Conservation (phyloP, 92 coral and sea anemone genomes). For the Scolanthus callimorphus region DNA sequence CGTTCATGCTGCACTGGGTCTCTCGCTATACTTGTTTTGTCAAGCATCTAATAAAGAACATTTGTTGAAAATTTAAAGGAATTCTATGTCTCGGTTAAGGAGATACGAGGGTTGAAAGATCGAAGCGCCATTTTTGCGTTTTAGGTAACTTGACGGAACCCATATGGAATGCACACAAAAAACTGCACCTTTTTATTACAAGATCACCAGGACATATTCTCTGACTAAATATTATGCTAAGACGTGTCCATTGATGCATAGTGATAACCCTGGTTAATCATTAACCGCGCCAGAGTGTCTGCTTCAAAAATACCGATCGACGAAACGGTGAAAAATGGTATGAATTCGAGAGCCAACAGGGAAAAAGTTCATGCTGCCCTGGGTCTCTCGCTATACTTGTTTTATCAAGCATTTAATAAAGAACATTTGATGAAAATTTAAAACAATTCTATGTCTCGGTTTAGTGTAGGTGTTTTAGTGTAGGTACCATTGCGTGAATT, state of each 20-base stretch:
- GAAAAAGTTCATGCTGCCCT: neutral
- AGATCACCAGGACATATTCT: neutral
- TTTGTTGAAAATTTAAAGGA: neutral
- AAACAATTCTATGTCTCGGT: neutral
- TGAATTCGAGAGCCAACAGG: neutral
- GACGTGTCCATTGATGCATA: neutral
- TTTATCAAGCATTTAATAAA: neutral
- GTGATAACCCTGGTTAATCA: neutral
- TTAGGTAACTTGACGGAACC: neutral
- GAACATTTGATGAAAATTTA: neutral
- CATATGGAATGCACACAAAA: neutral
- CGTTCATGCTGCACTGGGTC: neutral
- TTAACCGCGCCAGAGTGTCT: neutral
- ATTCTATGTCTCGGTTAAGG: neutral
- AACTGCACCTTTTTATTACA: neutral
- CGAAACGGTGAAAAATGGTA: neutral
- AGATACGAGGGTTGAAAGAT: neutral
- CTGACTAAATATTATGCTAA: neutral
- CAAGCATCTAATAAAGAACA: neutral
- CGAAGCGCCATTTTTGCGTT: neutral
- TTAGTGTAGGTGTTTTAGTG: too few species aligned
- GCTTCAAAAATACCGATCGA: neutral
- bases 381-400: neutral
- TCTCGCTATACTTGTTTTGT: neutral
- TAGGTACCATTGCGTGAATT: too few species aligned